phyloP scores from a whole-genome alignment of 2,888 invertebrate genomes.

The Petrophora chlorosata region DNA sequence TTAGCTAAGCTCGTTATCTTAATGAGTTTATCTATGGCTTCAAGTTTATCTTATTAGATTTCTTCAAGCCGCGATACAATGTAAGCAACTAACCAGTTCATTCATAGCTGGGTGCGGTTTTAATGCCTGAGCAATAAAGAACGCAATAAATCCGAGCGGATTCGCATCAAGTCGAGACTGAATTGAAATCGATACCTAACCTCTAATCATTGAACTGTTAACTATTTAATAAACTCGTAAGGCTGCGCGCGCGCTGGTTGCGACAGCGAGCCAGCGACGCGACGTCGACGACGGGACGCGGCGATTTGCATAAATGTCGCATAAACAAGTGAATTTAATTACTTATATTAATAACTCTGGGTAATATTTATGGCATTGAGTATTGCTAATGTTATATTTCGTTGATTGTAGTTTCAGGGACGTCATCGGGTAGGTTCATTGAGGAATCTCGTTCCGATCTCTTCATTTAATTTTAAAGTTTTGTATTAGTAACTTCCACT shows the following conservation, averaged over 20 bases:
- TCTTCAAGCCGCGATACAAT: constrained; percentile 18
- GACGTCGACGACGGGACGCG: neutral
- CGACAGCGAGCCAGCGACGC: neutral
- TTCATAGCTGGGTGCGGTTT: constrained; percentile 29
- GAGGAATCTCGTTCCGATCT: neutral
- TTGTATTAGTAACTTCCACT: no score
- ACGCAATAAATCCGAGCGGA: constrained; percentile 31
- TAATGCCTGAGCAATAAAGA: constrained; percentile 30
- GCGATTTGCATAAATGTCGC: constrained; percentile 29
- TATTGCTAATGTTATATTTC: constrained; percentile 7
- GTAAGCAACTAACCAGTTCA: constrained; percentile 25
- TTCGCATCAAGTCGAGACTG: constrained; percentile 32
- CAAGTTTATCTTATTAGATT: no score
- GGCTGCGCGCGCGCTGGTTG: constrained; percentile 10
- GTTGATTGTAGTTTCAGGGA: neutral
- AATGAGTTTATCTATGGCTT: no score
- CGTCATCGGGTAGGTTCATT: constrained; percentile 4
- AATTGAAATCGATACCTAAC: constrained; percentile 52
- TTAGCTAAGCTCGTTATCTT: no score
- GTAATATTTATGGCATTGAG: constrained; percentile 13
- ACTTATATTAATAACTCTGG: constrained; percentile 5
- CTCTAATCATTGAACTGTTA: constrained; percentile 55
- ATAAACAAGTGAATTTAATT: constrained; percentile 20
- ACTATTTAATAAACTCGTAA: constrained; percentile 45
- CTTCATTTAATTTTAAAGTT: neutral